Evolutionary conservation across 2,888 invertebrate species (phyloP), one percentile per base, ranked within the genome.

Genomic region (Lithophane socia): DNA sequence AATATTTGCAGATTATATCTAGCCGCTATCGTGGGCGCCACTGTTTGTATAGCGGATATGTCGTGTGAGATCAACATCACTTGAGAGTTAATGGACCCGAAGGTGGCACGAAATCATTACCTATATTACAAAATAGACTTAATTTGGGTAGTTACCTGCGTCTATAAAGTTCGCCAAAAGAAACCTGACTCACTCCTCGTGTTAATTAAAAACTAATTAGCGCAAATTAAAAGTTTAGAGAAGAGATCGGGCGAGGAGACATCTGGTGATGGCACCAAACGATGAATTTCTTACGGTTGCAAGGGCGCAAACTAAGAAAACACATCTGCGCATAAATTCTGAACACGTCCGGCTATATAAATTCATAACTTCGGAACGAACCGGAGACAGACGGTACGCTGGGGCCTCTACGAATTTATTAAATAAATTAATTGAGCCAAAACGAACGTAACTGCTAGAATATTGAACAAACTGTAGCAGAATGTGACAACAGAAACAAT

Each of bases 341-440:
- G 92, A 92, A 93, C 95, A 95, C 95, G 95, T 95, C 92, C 92
- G 90, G 90, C 92, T 94, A 95, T 95, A 95, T 95, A 95, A 95
- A 96, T 96, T 96, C 95, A 95, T 96, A 95, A 94, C 93, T 92
- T 92, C 90, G 90, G 90, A 93, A 92, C 92, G 92, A 90, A 93
- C 92, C 91, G 91, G 93, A 92, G 94, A 94, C 95, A 94, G 94
- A 92, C 93, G 93, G 93, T 91, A 90, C 93, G 89, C 91, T 88
- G 92, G 91, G 91, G 91, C 92, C 92, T 91, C 91, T 90, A 91
- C 91, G 93, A 95, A 95, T 95, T 95, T 95, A 95, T 95, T 94
- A 92, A 95, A 95, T 94, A 92, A 95, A 95, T 95, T 95, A 96
- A 95, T 95, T 95, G 94, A 93, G 93, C 92, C 92, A 92, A 94